Base-by-base conservation (phyloP, 2,113 vertebrate species). In the Chlamydotis undulata region DNA sequence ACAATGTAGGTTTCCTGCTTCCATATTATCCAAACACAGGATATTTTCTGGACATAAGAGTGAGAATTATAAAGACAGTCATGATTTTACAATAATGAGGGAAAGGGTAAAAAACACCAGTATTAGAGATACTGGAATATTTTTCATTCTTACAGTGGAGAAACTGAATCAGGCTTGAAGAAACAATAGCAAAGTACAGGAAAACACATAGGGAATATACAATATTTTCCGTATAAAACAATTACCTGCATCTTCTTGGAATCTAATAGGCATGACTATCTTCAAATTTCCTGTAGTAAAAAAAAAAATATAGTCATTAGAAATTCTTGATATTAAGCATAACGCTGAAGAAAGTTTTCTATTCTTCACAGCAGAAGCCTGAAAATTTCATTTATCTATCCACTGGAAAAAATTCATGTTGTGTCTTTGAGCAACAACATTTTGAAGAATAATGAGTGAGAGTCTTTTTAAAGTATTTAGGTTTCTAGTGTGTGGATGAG, bases 221-320 rank as follows among this genome's bases (percentile, higher is more conserved):
- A 1, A 5, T 24, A 41, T 76, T 80, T 94, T 70, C n/a, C 79
- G 47, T 69, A 89, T 59, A 43, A 92, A 92, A 53, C n/a, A 65
- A 53, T 97, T 98, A 98, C 98, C 98, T 98, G 97, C 95, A 97
- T 92, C 80, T 90, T 96, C 91, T 90, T 96, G 76, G 80, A 68
- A 95, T 97, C 84, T 98, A 95, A 93, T 50, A 93, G 75, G 64
- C 98, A 98, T 98, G 96, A 97, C 92, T 97, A 89, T 97, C 97
- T 96, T 96, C 96, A 94, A 33, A 89, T 75, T 95, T 95, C 97
- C 98, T 98, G 84, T 33, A 67, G 45, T 56, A 39, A 37, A 92
- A 97, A 97, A 97, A 97, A 57, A 97, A 83, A 96, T 9, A 22
- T 4, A 91, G 19, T 94, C 77, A 94, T 61, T 57, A 94, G 83